Percentiles rank a stretch among this genome's conserved stretches.
These are phyloP conservation scores for Paratilapia polleni DNA, from an alignment of 2,113 vertebrate species.

Conservation along the genomic window DNA sequence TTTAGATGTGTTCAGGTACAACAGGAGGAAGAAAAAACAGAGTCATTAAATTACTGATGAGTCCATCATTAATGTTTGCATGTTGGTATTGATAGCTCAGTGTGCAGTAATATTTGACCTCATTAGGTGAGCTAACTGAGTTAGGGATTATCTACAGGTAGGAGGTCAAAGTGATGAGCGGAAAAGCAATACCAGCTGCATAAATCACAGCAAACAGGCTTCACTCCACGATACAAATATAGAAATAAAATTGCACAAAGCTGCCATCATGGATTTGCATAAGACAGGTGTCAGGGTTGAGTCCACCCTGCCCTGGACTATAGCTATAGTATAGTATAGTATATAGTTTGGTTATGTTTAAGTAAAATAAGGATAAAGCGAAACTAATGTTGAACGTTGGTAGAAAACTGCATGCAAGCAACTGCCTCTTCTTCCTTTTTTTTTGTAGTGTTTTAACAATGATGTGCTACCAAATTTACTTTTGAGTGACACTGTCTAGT, in stretches of 20 bases:
- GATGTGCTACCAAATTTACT: not conserved
- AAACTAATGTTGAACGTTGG: not conserved
- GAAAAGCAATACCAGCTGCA: not conserved
- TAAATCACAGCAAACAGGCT: not conserved
- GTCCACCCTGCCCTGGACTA: not conserved
- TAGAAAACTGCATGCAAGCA: too few relatives aligned
- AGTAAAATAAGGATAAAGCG: not conserved
- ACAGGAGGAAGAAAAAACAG: too few relatives aligned
- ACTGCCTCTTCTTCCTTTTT: too few relatives aligned
- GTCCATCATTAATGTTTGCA: too few relatives aligned
- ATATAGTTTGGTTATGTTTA: not conserved
- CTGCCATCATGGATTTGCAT: not conserved
- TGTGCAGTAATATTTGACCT: not conserved
- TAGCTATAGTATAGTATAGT: too few relatives aligned
- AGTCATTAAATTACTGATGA: too few relatives aligned
- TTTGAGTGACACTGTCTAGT: too few relatives aligned
- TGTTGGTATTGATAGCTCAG: not conserved
- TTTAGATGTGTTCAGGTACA: too few relatives aligned
- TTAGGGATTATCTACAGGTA: accelerated
- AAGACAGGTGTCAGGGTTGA: not conserved
- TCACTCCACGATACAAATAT: too few relatives aligned
- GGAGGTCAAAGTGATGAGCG: not conserved
- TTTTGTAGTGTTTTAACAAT: not conserved
- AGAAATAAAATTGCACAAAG: not conserved
- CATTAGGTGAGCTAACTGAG: not conserved